Base-by-base conservation (phyloP, 1,140 invertebrate species). In the Bicyclus anynana region DNA sequence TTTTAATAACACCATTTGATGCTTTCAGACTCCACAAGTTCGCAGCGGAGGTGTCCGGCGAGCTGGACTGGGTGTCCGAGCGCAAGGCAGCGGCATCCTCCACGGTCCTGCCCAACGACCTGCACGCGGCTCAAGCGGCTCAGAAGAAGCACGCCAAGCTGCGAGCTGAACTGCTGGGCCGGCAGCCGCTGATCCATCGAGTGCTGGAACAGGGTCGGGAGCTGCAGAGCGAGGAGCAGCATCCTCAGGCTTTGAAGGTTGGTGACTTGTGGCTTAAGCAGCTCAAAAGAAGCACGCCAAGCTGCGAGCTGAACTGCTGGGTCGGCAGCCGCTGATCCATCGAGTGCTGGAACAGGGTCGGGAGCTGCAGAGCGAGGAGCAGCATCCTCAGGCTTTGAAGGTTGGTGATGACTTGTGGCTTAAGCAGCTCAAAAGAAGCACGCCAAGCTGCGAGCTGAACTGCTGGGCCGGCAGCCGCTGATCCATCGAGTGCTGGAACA, bases 61-160 rank as follows among this genome's bases (percentile, higher is more conserved):
- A 99, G 84, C 90, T 98, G 68, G 96, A 98, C 77, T 99, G 98
- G 98, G 97, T 99, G 51, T 93, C 94, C 27, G 98, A 99, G 81
- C 95, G 97, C 64, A 77, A 95, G 51, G 94, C 95, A 2, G 91
- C 94, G 3, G 97, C 95, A 1, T 91, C 92, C 0, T 95, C 96
- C 1, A 93, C 93, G 2, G 92, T 91, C 5, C 78, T 94, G 2
- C 95, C 95, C 0, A 91, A 94, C 49, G 97, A 96, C 86, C 88
- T 99, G 26, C 94, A 97, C 71, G 97, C 98, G 81, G 96, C 97
- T 0, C 96, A 98, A 75, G 95, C 94, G 10, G 90, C 97, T 9
- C 92, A 95, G 67, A 99, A 99, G 86, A 98, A 98, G 87, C 97
- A 99, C 84, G 95, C 94, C 72, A 97, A 98, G 88, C 89, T 98